Base-by-base conservation (phyloP, 2,113 vertebrate genomes). In the Pogona vitticeps region DNA sequence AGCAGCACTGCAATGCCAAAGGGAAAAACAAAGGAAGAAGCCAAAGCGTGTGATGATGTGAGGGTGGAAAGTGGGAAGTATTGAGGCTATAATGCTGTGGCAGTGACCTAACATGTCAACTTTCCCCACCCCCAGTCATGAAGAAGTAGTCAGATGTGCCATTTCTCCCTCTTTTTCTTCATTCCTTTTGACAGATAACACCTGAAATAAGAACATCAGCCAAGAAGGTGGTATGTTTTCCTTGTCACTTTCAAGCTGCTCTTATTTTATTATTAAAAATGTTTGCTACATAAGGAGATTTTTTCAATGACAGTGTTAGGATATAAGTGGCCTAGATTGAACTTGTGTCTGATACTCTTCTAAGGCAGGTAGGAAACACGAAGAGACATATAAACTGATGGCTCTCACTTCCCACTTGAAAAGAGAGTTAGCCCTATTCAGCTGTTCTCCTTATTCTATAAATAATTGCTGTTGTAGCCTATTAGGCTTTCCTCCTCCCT, bases 111-210 rank as follows among this genome's bases (percentile, higher is more conserved):
- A 18, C 12, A 3, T 12, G 1, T 75, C 71, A 91, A 28, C 5
- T 83, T 88, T 67, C 20, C 52, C 8, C 1, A 10, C 46, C 78
- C 0, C 73, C 83, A 87, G 28, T 78, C 40, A 77, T 77, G 28
- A 76, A 87, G 12, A 1, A 0, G 82, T 82, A 86, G 86, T 86
- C 40, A 85, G 68, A 83, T 82, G n/a, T 63, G 2, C 1, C 82
- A 79, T 3, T 75, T 92, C 84, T 85, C 88, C 17, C 2, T 93
- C 77, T n/a, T 23, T 36, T 83, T 40, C 36, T 58, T 91, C 23
- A 68, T 59, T 23, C 75, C 70, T 91, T 91, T 87, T 86, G 84
- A 84, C 36, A 84, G 63, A 28, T 86, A 86, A 17, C 9, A 70
- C 67, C 86, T 21, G 36, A 88, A 91, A 70, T 0, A 75, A 90